phyloP scores from a whole-genome alignment of 1,140 invertebrate species.

The Drosophila lowei region DNA sequence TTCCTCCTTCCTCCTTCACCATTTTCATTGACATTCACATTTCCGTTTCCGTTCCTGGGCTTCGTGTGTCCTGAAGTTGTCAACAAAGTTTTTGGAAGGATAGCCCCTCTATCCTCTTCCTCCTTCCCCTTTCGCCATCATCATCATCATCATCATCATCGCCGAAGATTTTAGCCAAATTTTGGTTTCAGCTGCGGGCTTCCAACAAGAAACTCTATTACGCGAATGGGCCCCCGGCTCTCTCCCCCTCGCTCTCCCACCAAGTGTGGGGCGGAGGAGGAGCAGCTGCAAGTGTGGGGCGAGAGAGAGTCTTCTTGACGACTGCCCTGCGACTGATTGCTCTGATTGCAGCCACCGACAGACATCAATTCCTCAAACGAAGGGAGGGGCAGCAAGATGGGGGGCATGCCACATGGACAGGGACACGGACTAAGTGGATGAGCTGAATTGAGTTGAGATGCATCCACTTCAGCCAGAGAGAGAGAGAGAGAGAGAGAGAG shows the following conservation, averaged over 20 bases:
- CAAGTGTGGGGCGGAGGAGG: too few relatives aligned
- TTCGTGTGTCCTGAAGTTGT: slow-evolving; percentile 36
- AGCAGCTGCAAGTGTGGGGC: too few relatives aligned
- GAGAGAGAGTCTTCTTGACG: not conserved
- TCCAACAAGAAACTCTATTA: slow-evolving; percentile 17
- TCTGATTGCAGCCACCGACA: slow-evolving; percentile 71
- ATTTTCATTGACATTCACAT: too few relatives aligned
- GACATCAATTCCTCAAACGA: slow-evolving; percentile 65
- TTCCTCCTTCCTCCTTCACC: too few relatives aligned
- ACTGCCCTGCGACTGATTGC: slow-evolving; percentile 66
- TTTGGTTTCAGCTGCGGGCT: slow-evolving; percentile 35
- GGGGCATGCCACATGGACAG: not conserved
- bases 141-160: slow-evolving; percentile 21
- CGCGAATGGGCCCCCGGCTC: not conserved
- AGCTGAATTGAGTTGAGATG: slow-evolving; percentile 25
- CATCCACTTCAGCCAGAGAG: not conserved
- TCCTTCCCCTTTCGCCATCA: too few relatives aligned
- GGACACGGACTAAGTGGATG: slow-evolving; percentile 26
- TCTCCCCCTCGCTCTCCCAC: too few relatives aligned
- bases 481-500: not conserved
- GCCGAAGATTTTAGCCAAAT: slow-evolving; percentile 27
- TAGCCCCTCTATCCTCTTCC: not conserved
- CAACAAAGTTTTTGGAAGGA: slow-evolving; percentile 45
- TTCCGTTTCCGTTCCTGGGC: not conserved
- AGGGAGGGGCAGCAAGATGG: slow-evolving; percentile 30